These are phyloP conservation scores for Pecten maximus DNA, from an alignment of 2,888 invertebrate genomes.

Conservation along the genomic window DNA sequence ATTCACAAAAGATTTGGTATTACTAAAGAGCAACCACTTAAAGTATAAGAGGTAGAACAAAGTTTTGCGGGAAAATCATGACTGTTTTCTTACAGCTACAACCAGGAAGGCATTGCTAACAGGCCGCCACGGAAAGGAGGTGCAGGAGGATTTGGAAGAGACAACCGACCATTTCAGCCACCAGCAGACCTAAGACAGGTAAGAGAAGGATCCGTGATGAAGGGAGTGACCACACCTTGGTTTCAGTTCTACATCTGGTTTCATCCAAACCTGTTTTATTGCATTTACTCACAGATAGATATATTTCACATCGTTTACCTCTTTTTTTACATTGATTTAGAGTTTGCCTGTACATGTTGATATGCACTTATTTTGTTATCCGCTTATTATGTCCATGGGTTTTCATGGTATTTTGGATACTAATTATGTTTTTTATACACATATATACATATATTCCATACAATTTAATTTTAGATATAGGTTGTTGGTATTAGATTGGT, in stretches of 20 bases:
- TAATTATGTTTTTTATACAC: neutral
- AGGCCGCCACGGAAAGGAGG: conserved; percentile 61
- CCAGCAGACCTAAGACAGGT: conserved; percentile 69
- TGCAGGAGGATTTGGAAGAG: conserved; percentile 48
- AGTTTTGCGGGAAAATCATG: conserved; percentile 13
- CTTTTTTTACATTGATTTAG: neutral
- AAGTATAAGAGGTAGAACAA: neutral
- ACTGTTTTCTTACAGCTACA: conserved; percentile 65
- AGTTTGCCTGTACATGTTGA: neutral
- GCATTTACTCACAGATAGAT: conserved; percentile 16
- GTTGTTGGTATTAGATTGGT: neutral
- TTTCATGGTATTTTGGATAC: neutral
- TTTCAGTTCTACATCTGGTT: neutral
- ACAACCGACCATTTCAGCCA: conserved; percentile 64
- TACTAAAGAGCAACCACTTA: neutral
- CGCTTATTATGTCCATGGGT: neutral
- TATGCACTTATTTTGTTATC: conserved; percentile 6
- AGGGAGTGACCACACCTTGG: conserved; percentile 41
- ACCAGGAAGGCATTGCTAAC: conserved; percentile 70
- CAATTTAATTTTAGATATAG: neutral
- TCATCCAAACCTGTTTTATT: neutral
- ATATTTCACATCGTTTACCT: neutral
- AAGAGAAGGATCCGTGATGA: conserved; percentile 47
- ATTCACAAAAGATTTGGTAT: neutral
- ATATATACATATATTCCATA: neutral